phyloP scores from a whole-genome alignment of 1,140 invertebrate species.

The Octopus sinensis region DNA sequence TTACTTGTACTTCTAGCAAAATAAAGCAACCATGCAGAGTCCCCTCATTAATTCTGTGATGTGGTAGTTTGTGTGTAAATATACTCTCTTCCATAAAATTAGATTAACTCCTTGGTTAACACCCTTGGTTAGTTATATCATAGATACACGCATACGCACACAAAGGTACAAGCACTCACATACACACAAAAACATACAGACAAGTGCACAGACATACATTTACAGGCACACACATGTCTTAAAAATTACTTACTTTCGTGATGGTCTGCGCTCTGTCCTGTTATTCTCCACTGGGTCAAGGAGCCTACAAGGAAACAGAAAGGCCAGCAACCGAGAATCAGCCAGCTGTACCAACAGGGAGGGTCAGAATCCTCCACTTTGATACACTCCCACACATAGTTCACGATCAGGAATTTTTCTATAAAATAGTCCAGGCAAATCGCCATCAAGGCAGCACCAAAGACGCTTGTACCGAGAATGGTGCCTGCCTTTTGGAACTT shows the following conservation, averaged over 20 bases:
- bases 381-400: constrained; percentile 68
- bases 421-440: constrained; percentile 75
- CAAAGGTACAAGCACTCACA: no score
- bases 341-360: constrained; percentile 75
- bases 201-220: no score
- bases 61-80: no score
- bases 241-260: constrained; percentile 46
- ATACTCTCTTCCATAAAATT: no score
- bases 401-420: constrained; percentile 69
- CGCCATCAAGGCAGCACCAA: constrained; percentile 73
- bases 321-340: constrained; percentile 73
- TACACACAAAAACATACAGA: no score
- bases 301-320: constrained; percentile 68
- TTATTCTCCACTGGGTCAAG: constrained; percentile 69
- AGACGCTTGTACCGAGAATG: constrained; percentile 73
- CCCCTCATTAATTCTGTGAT: no score
- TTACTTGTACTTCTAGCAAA: no score
- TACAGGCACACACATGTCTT: no score
- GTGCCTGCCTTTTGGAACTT: constrained; percentile 74
- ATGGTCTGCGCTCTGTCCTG: constrained; percentile 70
- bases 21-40: no score
- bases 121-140: no score
- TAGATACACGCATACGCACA: no score
- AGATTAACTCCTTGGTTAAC: no score
- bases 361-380: constrained; percentile 54